Percentiles rank a stretch among this genome's conserved stretches.
phyloP scores from a whole-genome alignment of 2,797 vertebrate species.

The Anabacerthia variegaticeps region DNA sequence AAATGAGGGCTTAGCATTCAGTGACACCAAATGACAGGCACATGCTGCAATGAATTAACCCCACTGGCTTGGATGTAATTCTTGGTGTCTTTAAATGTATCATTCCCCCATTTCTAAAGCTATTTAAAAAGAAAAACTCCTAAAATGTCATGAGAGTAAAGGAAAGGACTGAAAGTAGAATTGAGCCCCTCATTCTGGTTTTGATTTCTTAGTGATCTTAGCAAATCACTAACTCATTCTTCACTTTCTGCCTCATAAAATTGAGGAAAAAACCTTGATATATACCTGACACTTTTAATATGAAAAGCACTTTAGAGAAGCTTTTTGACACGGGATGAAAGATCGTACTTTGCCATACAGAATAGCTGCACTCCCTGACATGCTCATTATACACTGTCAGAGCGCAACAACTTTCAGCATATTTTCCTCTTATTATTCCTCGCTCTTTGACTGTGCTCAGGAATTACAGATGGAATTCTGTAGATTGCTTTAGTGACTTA shows the following conservation, averaged over 20 bases:
- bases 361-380: conserved; percentile 49
- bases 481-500: not conserved
- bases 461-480: conserved; percentile 45
- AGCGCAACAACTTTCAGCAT: conserved; percentile 49
- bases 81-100: conserved; percentile 19
- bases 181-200: conserved; percentile 18
- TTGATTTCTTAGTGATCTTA: conserved; percentile 55
- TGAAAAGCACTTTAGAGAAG: conserved; percentile 62
- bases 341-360: conserved; percentile 41
- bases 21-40: conserved; percentile 30
- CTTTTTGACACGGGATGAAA: conserved; percentile 58
- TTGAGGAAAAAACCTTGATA: conserved; percentile 30
- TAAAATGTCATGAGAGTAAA: conserved; percentile 4
- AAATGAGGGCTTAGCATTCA: conserved; percentile 39
- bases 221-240: conserved; percentile 63
- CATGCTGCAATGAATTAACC: conserved; percentile 55
- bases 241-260: conserved; percentile 58
- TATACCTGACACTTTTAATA: conserved; percentile 56
- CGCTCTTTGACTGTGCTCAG: not conserved
- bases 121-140: conserved; percentile 33
- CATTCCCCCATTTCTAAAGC: conserved; percentile 24
- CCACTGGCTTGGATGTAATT: conserved; percentile 27
- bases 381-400: conserved; percentile 48
- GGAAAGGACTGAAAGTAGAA: conserved; percentile 16
- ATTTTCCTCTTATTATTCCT: conserved; percentile 45